Percentiles rank a stretch among this genome's conserved stretches.
Evolutionary conservation across 2,888 invertebrate species (phyloP).

Genomic region (Alviniconcha strummeri): DNA sequence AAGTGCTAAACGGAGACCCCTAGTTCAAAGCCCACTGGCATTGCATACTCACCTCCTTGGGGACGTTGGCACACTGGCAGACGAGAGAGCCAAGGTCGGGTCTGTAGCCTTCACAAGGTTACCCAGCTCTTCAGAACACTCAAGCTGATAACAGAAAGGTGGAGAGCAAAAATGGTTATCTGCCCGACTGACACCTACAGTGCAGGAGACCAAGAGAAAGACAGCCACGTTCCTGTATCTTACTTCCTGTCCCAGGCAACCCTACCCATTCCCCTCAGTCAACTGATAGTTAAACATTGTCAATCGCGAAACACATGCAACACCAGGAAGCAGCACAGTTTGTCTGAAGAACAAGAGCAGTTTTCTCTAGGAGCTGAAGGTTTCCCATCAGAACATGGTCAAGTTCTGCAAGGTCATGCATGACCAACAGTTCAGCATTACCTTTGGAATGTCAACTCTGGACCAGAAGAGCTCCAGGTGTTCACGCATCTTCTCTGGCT

Average conservation of each 20-base stretch:
- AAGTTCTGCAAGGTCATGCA: background rate
- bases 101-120: constrained; percentile 98
- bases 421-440: constrained; percentile 62
- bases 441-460: constrained; percentile 99
- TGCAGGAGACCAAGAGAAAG: no score
- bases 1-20: no score
- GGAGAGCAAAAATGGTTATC: no score
- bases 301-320: background rate
- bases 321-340: constrained; percentile 1
- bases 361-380: background rate
- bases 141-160: constrained; percentile 77
- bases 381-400: no score
- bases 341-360: background rate
- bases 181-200: no score
- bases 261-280: no score
- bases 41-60: constrained; percentile 84
- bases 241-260: no score
- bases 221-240: no score
- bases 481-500: constrained; percentile 98
- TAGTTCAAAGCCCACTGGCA: no score
- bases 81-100: constrained; percentile 95
- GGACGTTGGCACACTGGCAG: constrained; percentile 97
- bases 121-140: constrained; percentile 98
- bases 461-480: constrained; percentile 99
- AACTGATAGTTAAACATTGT: no score